phyloP scores from a whole-genome alignment of 2,113 vertebrate species.

The Onychostruthus taczanowskii region DNA sequence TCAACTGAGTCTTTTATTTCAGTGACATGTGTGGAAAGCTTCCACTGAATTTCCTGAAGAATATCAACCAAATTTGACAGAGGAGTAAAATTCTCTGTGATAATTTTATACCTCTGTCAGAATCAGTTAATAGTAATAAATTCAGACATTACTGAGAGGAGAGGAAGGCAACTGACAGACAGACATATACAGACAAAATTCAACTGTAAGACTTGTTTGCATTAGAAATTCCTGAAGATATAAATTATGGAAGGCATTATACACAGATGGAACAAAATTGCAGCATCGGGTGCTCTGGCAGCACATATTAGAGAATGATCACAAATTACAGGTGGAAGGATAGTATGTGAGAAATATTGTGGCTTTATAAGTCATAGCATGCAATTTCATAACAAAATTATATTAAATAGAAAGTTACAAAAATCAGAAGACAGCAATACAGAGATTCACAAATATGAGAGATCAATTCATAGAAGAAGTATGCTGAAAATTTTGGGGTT shows the following conservation, averaged over 20 bases:
- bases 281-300: neutral
- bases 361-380: neutral
- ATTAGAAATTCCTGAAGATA: constrained; percentile 11
- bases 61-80: neutral
- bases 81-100: neutral
- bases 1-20: neutral
- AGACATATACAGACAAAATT: constrained; percentile 40
- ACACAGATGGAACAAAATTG: neutral
- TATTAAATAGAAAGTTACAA: neutral
- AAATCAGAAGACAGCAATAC: neutral
- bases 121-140: neutral
- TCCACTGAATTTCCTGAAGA: neutral
- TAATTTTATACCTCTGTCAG: neutral
- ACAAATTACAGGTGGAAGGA: neutral
- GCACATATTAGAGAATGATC: neutral
- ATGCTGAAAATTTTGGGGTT: neutral
- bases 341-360: neutral
- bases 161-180: constrained; percentile 10
- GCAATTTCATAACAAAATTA: neutral
- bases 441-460: neutral
- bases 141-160: neutral
- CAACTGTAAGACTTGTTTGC: neutral
- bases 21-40: neutral
- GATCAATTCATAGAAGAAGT: neutral
- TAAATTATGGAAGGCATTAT: neutral